Evolutionary conservation across 2,888 invertebrate genomes (phyloP).

Genomic region (Trissolcus japonicus): DNA sequence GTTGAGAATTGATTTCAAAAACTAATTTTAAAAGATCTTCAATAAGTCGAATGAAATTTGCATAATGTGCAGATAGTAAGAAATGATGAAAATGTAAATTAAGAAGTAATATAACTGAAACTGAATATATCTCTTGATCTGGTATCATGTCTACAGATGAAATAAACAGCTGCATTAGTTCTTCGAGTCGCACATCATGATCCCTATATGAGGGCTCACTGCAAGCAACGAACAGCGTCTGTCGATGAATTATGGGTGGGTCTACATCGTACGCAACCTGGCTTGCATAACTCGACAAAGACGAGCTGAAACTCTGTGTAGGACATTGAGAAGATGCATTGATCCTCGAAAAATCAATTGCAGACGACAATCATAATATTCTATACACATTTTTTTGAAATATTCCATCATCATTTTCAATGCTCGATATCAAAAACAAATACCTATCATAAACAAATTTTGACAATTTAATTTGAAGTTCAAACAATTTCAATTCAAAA

Average conservation of each 20-base stretch:
- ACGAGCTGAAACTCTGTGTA: constrained; percentile 57
- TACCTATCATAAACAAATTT: no score
- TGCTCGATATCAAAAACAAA: no score
- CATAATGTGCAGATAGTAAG: no score
- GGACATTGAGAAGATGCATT: constrained; percentile 49
- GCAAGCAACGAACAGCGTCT: constrained; percentile 57
- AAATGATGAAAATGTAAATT: no score
- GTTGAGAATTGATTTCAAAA: no score
- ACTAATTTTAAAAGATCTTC: no score
- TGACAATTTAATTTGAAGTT: no score
- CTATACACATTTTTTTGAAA: background rate
- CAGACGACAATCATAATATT: constrained; percentile 23
- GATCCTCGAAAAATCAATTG: constrained; percentile 44
- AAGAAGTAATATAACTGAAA: no score
- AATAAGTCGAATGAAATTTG: no score
- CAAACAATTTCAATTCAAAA: no score
- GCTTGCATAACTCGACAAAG: constrained; percentile 66
- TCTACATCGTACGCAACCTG: constrained; percentile 66
- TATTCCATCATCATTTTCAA: no score
- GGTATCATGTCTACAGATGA: constrained; percentile 26
- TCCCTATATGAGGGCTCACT: constrained; percentile 38
- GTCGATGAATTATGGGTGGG: constrained; percentile 69
- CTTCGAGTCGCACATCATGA: constrained; percentile 27
- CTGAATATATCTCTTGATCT: constrained; percentile 1
- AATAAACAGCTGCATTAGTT: constrained; percentile 43